These are phyloP conservation scores for Megalops cyprinoides DNA, from an alignment of 2,797 vertebrate genomes.

Conservation along the genomic window DNA sequence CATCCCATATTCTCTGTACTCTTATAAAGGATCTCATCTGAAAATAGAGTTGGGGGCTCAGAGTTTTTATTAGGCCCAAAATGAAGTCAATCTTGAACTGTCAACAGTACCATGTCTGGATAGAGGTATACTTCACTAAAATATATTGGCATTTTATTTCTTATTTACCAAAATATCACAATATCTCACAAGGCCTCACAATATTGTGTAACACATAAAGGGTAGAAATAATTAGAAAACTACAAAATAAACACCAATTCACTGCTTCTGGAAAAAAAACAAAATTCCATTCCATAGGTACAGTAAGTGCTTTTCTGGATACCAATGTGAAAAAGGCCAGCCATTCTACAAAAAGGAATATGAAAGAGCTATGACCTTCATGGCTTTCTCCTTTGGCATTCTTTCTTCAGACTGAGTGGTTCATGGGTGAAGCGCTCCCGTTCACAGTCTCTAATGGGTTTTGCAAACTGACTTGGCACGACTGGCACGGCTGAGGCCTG, in stretches of 20 bases:
- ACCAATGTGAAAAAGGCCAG: neutral
- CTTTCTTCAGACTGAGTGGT: neutral
- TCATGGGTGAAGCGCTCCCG: neutral
- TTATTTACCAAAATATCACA: neutral
- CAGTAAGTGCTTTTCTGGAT: neutral
- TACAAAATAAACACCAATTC: neutral
- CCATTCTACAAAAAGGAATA: neutral
- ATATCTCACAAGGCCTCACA: too few species aligned
- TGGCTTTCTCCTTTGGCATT: neutral
- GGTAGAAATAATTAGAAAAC: neutral
- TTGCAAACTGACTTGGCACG: neutral
- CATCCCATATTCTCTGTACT: slow-evolving; percentile 10
- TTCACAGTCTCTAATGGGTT: neutral
- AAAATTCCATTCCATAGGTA: neutral
- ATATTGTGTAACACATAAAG: neutral
- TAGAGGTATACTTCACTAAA: too few species aligned
- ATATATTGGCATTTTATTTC: neutral
- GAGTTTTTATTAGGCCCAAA: neutral
- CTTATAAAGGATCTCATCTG: neutral
- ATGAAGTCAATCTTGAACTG: neutral
- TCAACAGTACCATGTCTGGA: neutral
- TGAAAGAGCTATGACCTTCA: neutral
- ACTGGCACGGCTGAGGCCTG: neutral
- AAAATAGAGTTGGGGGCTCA: neutral
- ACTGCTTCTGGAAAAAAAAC: neutral